Evolutionary conservation across 1,140 invertebrate genomes (phyloP).

Genomic region (Nomia melanderi): DNA sequence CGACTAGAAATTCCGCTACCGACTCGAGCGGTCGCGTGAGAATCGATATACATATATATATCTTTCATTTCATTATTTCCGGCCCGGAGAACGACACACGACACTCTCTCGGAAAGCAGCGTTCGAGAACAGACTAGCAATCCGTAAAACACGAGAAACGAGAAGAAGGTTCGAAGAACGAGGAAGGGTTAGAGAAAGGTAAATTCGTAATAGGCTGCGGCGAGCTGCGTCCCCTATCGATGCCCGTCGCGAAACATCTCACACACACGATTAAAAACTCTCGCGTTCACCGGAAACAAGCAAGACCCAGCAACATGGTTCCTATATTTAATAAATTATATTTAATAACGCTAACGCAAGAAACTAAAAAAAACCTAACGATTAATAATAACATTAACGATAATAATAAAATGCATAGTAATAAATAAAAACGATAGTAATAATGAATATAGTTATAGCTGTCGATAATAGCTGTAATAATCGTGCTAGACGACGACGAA

Average conservation of each 20-base stretch:
- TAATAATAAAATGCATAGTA: constrained; percentile 72
- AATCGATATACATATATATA: too few species aligned
- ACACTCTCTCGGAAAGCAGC: neutral
- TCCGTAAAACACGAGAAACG: neutral
- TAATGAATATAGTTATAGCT: constrained; percentile 66
- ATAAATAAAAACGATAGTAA: constrained; percentile 67
- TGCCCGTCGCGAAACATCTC: constrained; percentile 55
- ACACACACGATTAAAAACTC: constrained; percentile 54
- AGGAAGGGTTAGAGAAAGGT: neutral
- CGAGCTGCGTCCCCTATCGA: constrained; percentile 44
- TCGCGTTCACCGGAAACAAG: constrained; percentile 62
- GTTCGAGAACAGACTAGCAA: neutral
- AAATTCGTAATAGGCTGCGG: constrained; percentile 3
- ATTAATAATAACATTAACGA: constrained; percentile 68
- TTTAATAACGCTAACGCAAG: constrained; percentile 76
- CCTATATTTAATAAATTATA: constrained; percentile 80
- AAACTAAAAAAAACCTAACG: constrained; percentile 73
- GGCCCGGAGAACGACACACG: neutral
- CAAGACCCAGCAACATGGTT: constrained; percentile 79
- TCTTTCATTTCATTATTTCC: constrained; percentile 55
- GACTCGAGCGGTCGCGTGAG: too few species aligned
- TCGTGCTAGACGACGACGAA: constrained; percentile 57
- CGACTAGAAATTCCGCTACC: neutral
- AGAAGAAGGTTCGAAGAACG: neutral
- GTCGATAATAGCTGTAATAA: constrained; percentile 72